Evolutionary conservation across 2,113 vertebrate genomes (phyloP).

Genomic region (Poeciliopsis retropinna): DNA sequence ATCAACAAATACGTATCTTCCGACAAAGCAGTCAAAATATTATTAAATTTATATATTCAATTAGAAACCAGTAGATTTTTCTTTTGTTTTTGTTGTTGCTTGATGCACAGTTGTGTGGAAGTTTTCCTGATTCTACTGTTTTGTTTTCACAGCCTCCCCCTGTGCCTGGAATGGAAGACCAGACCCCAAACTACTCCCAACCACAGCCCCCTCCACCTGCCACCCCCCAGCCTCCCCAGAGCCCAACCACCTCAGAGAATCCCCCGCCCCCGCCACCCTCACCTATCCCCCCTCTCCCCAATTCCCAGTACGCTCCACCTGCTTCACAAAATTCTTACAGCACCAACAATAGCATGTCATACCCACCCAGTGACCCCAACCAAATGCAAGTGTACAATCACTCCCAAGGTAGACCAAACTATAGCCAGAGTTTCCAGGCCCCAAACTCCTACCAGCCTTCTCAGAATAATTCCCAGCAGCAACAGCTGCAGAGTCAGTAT

Average conservation of each 20-base stretch:
- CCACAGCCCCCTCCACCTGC: conserved; percentile 70
- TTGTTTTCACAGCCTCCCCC: conserved; percentile 65
- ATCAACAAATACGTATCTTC: neutral
- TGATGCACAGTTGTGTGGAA: neutral
- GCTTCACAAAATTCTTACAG: conserved; percentile 74
- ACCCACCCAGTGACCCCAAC: conserved; percentile 69
- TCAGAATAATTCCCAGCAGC: conserved; percentile 64
- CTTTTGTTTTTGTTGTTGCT: neutral
- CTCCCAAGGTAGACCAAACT: conserved; percentile 70
- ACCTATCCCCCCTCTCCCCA: conserved; percentile 70
- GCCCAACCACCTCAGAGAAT: conserved; percentile 79
- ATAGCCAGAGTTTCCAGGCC: conserved; percentile 65
- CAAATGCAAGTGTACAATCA: conserved; percentile 76
- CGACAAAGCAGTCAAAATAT: neutral
- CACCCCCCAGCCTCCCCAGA: conserved; percentile 75
- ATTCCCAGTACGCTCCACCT: conserved; percentile 77
- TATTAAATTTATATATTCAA: neutral
- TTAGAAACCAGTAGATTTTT: neutral
- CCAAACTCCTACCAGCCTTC: conserved; percentile 69
- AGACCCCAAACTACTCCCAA: conserved; percentile 76
- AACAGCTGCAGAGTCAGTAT: conserved; percentile 64
- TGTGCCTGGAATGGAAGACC: conserved; percentile 79
- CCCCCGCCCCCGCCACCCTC: conserved; percentile 75
- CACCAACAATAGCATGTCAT: conserved; percentile 67
- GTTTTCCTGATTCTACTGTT: neutral